Evolutionary conservation across 2,888 invertebrate species (phyloP), one percentile per base, ranked within the genome.

Genomic region (Cryptocephalus moraei): DNA sequence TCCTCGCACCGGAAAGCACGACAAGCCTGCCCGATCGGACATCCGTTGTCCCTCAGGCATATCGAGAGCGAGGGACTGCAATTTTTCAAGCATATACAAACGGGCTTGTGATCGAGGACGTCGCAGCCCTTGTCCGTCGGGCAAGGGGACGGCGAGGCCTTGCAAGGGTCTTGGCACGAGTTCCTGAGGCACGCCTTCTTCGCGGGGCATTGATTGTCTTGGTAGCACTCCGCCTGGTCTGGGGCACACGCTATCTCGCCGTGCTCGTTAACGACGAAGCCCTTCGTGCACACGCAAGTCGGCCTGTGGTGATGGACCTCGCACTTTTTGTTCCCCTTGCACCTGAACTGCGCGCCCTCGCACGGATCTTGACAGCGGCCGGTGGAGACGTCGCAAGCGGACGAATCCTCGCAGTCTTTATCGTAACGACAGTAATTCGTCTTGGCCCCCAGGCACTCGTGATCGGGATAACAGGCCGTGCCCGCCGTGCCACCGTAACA

Each of bases 1-100:
- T 92, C 88, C 75, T 89, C 82, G 72, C 92, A 92, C 75, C 87
- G 83, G 73, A 86, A 91, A 71, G 87, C 87, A 70, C 83, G 81
- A 74, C 92, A 92, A 58, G 91, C 88, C 72, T 86, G 78, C 64
- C 87, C 82, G 57, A 81, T 75, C 49, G 91, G 88, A 71, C 92
- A 92, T 58, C 91, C 92, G 63, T 81, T 85, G 73, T 92, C 91
- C 73, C 90, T 81, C 65, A 91, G 77, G 71, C 91, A 91, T 72
- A 93, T 90, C 56, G 89, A 89, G 65, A 86, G 78, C 47, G 86
- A 82, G 51, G 91, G 88, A 67, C 83, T 83, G 72, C 91, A 92
- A 71, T 90, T 86, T 72, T 86, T 83, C 65, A 86, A 79, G 71
- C 92, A 93, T 62, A 91, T 82, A 72, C 92, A 93, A 56, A 87